phyloP scores from a whole-genome alignment of 2,113 vertebrate genomes.

The Lasiurus borealis region DNA sequence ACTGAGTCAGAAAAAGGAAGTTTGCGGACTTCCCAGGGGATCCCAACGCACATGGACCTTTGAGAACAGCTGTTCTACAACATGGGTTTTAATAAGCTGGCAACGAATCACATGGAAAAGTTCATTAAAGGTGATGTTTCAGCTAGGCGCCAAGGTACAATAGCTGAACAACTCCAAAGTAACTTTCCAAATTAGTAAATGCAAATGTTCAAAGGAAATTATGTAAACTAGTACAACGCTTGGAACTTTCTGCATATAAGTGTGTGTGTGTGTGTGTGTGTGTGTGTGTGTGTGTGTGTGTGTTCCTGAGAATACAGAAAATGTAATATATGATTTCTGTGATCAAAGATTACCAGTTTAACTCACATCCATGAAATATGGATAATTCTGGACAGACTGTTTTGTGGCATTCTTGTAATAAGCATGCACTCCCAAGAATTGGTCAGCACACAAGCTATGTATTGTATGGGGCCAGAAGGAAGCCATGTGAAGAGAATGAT shows the following conservation, averaged over 20 bases:
- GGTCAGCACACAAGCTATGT: background rate
- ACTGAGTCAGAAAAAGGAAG: background rate
- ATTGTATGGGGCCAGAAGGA: background rate
- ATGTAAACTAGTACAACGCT: background rate
- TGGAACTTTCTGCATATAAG: background rate
- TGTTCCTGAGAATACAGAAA: background rate
- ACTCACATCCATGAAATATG: background rate
- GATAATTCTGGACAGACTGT: background rate
- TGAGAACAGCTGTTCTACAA: background rate
- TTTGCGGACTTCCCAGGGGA: background rate
- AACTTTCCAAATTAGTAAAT: background rate
- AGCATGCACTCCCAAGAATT: background rate
- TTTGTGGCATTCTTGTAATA: background rate
- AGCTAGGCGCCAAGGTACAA: background rate
- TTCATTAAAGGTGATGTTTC: constrained; percentile 25
- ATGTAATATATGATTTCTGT: background rate
- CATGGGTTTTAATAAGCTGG: background rate
- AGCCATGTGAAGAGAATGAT: background rate
- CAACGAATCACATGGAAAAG: background rate
- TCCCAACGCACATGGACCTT: background rate
- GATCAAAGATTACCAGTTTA: background rate
- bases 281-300: background rate
- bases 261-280: background rate
- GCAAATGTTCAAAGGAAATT: constrained; percentile 1
- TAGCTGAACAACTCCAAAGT: background rate